phyloP scores from a whole-genome alignment of 2,113 vertebrate genomes.

The Eudyptes chrysolophus region DNA sequence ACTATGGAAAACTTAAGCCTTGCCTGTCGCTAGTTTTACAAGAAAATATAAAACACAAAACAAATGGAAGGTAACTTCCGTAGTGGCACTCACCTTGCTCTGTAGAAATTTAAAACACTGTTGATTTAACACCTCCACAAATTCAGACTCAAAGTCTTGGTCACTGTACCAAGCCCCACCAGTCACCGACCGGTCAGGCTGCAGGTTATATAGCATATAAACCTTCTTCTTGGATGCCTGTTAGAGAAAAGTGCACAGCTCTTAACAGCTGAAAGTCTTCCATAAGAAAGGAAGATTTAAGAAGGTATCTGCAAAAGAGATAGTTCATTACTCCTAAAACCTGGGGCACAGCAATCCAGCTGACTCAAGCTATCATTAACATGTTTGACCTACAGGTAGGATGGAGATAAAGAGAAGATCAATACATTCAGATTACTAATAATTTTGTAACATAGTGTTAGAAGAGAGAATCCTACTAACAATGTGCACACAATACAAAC shows the following conservation, averaged over 20 bases:
- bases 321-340: not conserved
- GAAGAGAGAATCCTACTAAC: not conserved
- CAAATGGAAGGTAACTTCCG: not conserved
- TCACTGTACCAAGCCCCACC: slow-evolving; percentile 98
- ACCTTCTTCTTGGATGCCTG: slow-evolving; percentile 99
- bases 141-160: slow-evolving; percentile 99
- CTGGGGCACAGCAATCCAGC: not conserved
- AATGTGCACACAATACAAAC: not conserved
- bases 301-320: not conserved
- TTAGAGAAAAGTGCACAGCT: not conserved
- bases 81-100: slow-evolving; percentile 83
- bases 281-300: not conserved
- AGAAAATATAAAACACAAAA: not conserved
- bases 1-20: not conserved
- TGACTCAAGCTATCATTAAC: not conserved
- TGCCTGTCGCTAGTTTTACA: not conserved
- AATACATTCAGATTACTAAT: not conserved
- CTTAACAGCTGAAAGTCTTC: not conserved
- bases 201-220: slow-evolving; percentile 96
- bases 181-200: slow-evolving; percentile 94
- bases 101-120: slow-evolving; percentile 98
- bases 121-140: slow-evolving; percentile 97
- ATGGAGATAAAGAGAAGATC: not conserved
- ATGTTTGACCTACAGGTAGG: not conserved
- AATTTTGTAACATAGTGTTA: not conserved